A percentile compares a stretch with the other conserved stretches of the same genome.
Conservation (phyloP, 2,113 vertebrate species). For the Corythoichthys intestinalis region DNA sequence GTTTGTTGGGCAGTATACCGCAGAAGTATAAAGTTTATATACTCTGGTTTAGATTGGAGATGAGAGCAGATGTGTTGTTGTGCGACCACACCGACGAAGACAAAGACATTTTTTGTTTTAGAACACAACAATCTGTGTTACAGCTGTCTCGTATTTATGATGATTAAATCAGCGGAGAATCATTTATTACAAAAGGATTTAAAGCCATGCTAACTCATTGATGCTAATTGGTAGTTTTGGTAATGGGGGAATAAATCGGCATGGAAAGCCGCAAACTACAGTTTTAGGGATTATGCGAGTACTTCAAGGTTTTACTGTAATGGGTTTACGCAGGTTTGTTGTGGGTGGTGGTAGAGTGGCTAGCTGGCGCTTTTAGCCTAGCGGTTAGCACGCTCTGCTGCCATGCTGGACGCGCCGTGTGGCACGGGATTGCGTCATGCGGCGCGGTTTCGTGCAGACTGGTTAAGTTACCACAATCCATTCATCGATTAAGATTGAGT, state of each 20-base stretch:
- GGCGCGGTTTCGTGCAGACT: too few species aligned
- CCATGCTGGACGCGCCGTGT: too few species aligned
- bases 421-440: too few species aligned
- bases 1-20: not conserved
- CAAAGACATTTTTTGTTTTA: constrained; percentile 29
- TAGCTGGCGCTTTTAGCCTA: too few species aligned
- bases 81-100: constrained; percentile 12
- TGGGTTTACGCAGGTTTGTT: too few species aligned
- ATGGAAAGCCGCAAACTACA: constrained; percentile 10
- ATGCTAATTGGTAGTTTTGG: constrained; percentile 17
- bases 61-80: constrained; percentile 20
- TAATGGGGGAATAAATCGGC: constrained; percentile 19
- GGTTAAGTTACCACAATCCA: too few species aligned
- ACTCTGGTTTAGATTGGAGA: constrained; percentile 27
- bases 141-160: constrained; percentile 25
- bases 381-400: too few species aligned
- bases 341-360: too few species aligned
- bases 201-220: not conserved
- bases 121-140: constrained; percentile 21
- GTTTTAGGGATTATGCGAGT: not conserved
- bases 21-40: constrained; percentile 2
- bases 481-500: too few species aligned
- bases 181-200: constrained; percentile 25
- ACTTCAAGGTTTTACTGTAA: not conserved
- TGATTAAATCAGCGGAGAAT: constrained; percentile 32